phyloP scores from a whole-genome alignment of 2,113 vertebrate genomes.

The Lanius ludovicianus region DNA sequence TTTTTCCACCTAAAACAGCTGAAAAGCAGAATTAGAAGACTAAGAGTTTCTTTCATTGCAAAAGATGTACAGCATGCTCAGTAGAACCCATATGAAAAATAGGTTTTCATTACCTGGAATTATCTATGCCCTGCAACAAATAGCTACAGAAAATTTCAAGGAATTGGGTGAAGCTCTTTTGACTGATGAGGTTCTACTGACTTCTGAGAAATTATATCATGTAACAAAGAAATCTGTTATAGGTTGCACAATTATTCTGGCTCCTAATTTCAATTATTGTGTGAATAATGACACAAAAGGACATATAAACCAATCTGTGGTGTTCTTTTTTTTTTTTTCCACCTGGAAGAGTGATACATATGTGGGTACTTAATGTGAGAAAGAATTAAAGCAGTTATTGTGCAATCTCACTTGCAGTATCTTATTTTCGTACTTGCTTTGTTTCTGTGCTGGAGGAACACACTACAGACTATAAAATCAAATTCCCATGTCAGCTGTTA shows the following conservation, averaged over 20 bases:
- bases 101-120: neutral
- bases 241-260: slow-evolving; percentile 10
- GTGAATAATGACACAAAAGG: neutral
- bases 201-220: slow-evolving; percentile 11
- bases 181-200: neutral
- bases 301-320: neutral
- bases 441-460: neutral
- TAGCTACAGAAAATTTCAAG: neutral
- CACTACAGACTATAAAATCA: neutral
- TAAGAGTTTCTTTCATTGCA: neutral
- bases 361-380: neutral
- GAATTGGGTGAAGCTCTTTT: neutral
- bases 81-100: neutral
- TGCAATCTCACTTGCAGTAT: neutral
- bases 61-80: neutral
- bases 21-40: neutral
- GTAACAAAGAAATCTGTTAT: neutral
- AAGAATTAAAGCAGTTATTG: neutral
- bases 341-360: neutral
- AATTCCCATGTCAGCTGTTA: neutral
- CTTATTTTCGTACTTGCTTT: neutral
- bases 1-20: neutral
- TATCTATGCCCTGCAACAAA: neutral
- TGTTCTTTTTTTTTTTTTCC: neutral
- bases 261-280: neutral